Evolutionary conservation across 2,797 vertebrate genomes (phyloP), one percentile per base, ranked within the genome.

Genomic region (Macroramphosus scolopax): DNA sequence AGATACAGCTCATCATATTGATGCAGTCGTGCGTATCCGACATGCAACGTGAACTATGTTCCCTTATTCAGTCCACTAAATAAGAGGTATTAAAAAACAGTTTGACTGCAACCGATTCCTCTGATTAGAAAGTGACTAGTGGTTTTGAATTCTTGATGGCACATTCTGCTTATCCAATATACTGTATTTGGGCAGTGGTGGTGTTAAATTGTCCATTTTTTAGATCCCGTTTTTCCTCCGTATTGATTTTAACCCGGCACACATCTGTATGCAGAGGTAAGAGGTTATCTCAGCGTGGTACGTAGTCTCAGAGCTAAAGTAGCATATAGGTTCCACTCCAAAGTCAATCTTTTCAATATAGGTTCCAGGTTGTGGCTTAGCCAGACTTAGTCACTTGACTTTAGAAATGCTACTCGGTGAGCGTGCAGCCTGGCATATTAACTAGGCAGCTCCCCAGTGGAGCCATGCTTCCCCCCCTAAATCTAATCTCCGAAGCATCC

Each of bases 381-480:
- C 53, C 9, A 16, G 45, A 42, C 59, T 54, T 61, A 41, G 50
- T 61, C 65, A 63, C 47, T 66, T 56, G 51, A 47, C 58, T 55
- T 55, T 40, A 26, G 45, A 53, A 62, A 51, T 6, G 12, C 42
- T 58, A 36, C 61, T 61, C 34, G 31, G 58, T 68, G 9, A 54
- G 64, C 29, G 38, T 38, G 49, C 51, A 15, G 55, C 59, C 51
- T 59, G 55, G 62, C 62, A 72, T 72, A 62, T 64, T 67, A 67
- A 78, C 64, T 53, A 67, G 62, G 37, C 46, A 28, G 44, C 47
- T 51, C 46, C 8, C 39, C 51, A 50, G 46, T 44, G 34, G 41
- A 64, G 26, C 45, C 32, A 49, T 22, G 3, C n/a, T 52, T 55
- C 56, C 39, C 43, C 44, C 39, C 40, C 33, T 52, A 51, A 56